phyloP scores from a whole-genome alignment of 2,888 invertebrate genomes.

The Agonopterix alstromeriana region DNA sequence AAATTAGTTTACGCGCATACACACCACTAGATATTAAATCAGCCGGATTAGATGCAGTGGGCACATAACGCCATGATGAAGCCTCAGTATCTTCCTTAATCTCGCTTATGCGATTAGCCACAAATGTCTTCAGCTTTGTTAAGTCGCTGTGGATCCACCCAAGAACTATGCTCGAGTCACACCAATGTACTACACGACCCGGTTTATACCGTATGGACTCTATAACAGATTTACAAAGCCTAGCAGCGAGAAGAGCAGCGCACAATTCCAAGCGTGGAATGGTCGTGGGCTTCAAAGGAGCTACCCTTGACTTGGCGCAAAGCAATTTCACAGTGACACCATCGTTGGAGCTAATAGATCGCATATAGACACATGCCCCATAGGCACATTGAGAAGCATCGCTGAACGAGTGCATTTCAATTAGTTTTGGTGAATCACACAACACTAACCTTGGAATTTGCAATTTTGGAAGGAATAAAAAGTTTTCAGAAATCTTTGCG shows the following conservation, averaged over 20 bases:
- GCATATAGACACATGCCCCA: conserved; percentile 10
- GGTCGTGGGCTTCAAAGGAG: conserved; percentile 14
- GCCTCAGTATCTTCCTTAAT: conserved; percentile 9
- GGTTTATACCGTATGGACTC: neutral
- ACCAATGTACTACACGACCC: conserved; percentile 7
- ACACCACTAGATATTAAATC: conserved; percentile 15
- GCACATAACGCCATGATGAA: conserved; percentile 3
- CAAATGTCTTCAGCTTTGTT: conserved; percentile 10
- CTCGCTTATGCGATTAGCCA: conserved; percentile 11
- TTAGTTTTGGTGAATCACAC: conserved; percentile 1
- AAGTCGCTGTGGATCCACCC: conserved; percentile 8
- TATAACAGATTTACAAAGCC: neutral
- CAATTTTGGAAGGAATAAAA: conserved; percentile 1
- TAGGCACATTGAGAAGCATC: conserved; percentile 11
- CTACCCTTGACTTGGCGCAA: conserved; percentile 16
- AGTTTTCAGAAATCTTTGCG: neutral
- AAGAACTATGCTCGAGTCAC: conserved; percentile 13
- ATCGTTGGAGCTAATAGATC: neutral
- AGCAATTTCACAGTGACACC: conserved; percentile 9
- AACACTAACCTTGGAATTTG: conserved; percentile 6
- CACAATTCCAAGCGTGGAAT: conserved; percentile 18
- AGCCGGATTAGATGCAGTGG: conserved; percentile 3
- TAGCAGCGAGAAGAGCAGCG: conserved; percentile 11
- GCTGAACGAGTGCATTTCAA: conserved; percentile 13
- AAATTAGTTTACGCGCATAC: neutral